Conservation (phyloP, 2,888 invertebrate genomes). For the Chloromyia formosa region DNA sequence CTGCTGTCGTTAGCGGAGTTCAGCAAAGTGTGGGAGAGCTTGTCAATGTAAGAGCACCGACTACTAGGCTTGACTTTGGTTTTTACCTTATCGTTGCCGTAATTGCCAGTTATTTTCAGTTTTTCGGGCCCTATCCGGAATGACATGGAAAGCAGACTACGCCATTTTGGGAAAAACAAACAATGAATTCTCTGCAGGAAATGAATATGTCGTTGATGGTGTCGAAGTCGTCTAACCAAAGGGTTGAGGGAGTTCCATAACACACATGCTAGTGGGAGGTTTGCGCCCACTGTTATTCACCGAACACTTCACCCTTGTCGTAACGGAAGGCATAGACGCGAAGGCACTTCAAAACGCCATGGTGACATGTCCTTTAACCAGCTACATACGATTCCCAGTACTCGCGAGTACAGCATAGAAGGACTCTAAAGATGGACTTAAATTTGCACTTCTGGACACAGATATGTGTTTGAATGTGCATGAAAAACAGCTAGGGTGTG, state of each 20-base stretch:
- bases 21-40: neutral
- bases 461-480: neutral
- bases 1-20: neutral
- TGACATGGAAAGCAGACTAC: neutral
- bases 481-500: neutral
- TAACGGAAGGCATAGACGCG: neutral
- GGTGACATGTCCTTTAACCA: neutral
- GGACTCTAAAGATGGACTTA: conserved; percentile 9
- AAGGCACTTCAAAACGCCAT: conserved; percentile 9
- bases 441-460: conserved; percentile 24
- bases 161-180: conserved; percentile 11
- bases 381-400: neutral
- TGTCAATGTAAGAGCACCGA: neutral
- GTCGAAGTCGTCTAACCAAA: no score
- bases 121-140: conserved; percentile 9
- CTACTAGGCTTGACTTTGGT: neutral
- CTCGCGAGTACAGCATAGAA: neutral
- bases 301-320: neutral
- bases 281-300: no score
- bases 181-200: no score
- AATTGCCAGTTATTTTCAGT: conserved; percentile 1
- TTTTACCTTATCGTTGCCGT: conserved; percentile 9
- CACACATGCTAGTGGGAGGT: no score
- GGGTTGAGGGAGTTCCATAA: no score
- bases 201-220: no score